phyloP scores from a whole-genome alignment of 2,888 invertebrate genomes.

The Cheilosia pagana region DNA sequence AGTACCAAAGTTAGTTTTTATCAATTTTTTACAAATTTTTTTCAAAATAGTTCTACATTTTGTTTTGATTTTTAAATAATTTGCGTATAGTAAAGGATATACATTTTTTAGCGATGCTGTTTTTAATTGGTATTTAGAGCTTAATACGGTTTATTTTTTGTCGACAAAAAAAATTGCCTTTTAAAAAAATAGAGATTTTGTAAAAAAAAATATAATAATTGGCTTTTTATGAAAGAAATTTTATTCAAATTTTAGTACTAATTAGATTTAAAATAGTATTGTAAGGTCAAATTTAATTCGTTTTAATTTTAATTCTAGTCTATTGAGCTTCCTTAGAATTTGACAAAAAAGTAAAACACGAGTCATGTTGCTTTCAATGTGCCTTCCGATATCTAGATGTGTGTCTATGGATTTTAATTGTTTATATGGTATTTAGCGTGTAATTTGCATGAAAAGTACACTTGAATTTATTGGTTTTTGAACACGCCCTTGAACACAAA shows the following conservation, averaged over 20 bases:
- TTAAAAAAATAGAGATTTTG: neutral
- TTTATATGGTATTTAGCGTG: constrained; percentile 9
- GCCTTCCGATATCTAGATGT: constrained; percentile 66
- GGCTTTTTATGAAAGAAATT: constrained; percentile 41
- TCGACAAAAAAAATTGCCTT: constrained; percentile 12
- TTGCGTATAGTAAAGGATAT: constrained; percentile 36
- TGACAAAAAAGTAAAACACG: constrained; percentile 5
- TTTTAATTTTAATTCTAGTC: constrained; percentile 9
- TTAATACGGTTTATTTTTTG: constrained; percentile 17
- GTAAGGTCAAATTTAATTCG: constrained; percentile 1
- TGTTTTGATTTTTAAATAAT: constrained; percentile 38
- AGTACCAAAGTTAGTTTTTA: constrained; percentile 84
- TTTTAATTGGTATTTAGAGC: constrained; percentile 47
- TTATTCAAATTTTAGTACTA: constrained; percentile 5
- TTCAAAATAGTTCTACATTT: constrained; percentile 27
- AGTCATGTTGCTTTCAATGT: constrained; percentile 33
- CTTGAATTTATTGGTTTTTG: neutral
- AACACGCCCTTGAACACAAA: neutral
- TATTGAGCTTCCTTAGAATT: constrained; percentile 55
- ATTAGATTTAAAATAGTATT: constrained; percentile 37
- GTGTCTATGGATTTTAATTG: constrained; percentile 43
- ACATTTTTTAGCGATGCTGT: constrained; percentile 31
- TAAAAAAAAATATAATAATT: constrained; percentile 33
- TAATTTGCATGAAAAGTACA: constrained; percentile 37
- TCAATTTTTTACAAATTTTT: constrained; percentile 61